Conservation (phyloP, 1,140 invertebrate genomes). For the Papilio machaon region DNA sequence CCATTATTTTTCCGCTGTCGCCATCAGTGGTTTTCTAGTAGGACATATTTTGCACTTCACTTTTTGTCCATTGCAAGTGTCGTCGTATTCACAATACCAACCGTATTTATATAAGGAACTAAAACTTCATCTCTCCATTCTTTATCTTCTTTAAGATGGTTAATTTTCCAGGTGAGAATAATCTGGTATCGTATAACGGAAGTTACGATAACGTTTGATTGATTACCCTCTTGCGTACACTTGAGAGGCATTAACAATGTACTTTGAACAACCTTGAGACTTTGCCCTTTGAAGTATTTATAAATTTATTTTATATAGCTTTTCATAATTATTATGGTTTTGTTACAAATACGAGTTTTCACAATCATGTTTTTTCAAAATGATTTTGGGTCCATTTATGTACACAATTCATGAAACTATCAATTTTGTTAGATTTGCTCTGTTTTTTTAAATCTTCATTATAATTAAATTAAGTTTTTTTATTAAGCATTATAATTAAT, state of each 20-base stretch:
- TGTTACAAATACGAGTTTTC: background rate
- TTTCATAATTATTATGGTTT: background rate
- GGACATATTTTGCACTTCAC: background rate
- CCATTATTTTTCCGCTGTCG: background rate
- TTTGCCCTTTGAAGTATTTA: slow-evolving; percentile 23
- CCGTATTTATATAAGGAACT: too few species aligned
- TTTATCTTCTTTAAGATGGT: background rate
- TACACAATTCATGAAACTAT: too few species aligned
- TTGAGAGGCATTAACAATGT: background rate
- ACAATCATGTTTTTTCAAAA: too few species aligned
- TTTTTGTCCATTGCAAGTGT: background rate
- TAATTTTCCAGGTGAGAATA: slow-evolving; percentile 1
- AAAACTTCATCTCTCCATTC: background rate
- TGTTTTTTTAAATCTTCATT: too few species aligned
- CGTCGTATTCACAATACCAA: background rate
- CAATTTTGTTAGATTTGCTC: too few species aligned
- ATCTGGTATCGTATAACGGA: background rate
- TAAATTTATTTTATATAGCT: background rate
- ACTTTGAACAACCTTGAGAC: slow-evolving; percentile 18
- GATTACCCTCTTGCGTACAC: slow-evolving; percentile 5
- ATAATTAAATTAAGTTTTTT: too few species aligned
- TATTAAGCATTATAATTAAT: too few species aligned
- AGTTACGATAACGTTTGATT: slow-evolving; percentile 25
- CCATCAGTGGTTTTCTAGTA: background rate
- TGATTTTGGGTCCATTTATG: too few species aligned